Evolutionary conservation across 2,113 vertebrate genomes (phyloP).

Genomic region (Ivindomyrus marchei): DNA sequence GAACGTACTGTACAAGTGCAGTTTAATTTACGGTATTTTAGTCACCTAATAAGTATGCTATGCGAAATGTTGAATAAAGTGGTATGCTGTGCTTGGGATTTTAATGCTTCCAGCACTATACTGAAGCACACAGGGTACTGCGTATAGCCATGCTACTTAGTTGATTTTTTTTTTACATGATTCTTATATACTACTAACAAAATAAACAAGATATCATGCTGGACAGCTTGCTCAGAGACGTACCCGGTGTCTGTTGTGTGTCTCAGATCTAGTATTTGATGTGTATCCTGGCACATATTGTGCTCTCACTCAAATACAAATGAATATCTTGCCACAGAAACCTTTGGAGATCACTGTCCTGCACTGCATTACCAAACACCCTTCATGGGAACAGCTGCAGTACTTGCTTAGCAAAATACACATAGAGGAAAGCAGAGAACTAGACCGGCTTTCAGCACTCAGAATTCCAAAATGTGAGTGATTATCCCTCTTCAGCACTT

Average conservation of each 20-base stretch:
- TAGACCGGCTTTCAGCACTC: not conserved
- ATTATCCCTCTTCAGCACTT: not conserved
- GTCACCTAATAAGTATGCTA: not conserved
- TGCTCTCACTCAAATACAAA: not conserved
- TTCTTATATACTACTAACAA: not conserved
- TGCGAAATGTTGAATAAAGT: not conserved
- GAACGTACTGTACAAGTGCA: not conserved
- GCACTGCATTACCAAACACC: not conserved
- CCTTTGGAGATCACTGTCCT: not conserved
- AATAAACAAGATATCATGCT: not conserved
- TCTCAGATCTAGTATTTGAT: not conserved
- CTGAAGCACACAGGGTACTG: not conserved
- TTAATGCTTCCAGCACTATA: not conserved
- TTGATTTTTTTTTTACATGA: not conserved
- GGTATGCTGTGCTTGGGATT: not conserved
- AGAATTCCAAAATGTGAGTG: not conserved
- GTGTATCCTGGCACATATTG: not conserved
- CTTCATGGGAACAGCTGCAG: not conserved
- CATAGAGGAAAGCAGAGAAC: not conserved
- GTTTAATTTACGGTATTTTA: not conserved
- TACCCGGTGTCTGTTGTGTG: not conserved
- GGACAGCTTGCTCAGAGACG: not conserved
- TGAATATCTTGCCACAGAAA: not conserved
- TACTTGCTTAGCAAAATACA: not conserved
- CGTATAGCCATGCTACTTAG: not conserved